Percentiles rank a stretch among this genome's conserved stretches.
Conservation (phyloP, 2,113 vertebrate genomes). For the Ia io region DNA sequence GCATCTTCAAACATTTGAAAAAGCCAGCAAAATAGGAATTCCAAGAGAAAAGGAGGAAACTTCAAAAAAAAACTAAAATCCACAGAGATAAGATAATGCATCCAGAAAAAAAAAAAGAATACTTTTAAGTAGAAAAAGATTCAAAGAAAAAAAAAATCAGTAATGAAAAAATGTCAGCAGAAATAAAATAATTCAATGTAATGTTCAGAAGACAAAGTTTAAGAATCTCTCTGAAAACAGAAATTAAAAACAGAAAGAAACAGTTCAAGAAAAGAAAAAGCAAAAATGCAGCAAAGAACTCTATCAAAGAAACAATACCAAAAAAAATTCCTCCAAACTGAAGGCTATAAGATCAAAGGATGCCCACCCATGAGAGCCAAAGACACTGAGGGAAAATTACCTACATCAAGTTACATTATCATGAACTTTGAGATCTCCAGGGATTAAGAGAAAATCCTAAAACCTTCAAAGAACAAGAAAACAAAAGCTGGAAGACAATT, state of each 20-base stretch:
- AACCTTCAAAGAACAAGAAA: neutral
- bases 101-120: neutral
- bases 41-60: neutral
- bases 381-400: neutral
- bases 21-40: neutral
- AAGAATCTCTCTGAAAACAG: neutral
- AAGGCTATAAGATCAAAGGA: neutral
- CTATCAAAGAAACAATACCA: neutral
- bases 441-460: neutral
- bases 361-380: neutral
- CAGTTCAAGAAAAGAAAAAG: neutral
- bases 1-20: neutral
- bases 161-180: neutral
- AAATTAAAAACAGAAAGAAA: neutral
- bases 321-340: neutral
- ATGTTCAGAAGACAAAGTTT: neutral
- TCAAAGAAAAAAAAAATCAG: neutral
- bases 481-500: neutral
- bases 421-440: neutral
- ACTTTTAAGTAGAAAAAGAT: neutral
- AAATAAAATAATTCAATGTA: neutral
- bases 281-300: neutral
- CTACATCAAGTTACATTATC: neutral
- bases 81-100: neutral
- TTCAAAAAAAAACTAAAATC: neutral